phyloP scores from a whole-genome alignment of 2,888 invertebrate species.

The Caenorhabditis virilis region DNA sequence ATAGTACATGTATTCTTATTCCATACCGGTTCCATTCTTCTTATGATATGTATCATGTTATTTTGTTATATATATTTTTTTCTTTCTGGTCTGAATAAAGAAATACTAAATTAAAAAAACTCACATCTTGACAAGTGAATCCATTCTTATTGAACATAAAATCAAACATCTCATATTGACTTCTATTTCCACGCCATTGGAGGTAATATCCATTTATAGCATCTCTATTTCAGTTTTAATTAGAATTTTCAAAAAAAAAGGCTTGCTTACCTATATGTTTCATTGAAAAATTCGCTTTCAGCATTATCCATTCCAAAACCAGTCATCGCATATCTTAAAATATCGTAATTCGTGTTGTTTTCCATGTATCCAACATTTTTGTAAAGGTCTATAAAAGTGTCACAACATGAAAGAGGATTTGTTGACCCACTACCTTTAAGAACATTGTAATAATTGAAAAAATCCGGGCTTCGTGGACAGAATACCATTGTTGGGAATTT shows the following conservation, averaged over 20 bases:
- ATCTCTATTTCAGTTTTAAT: too few species aligned
- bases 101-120: too few species aligned
- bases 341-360: conserved; percentile 22
- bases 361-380: conserved; percentile 27
- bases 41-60: too few species aligned
- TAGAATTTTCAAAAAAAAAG: conserved; percentile 5
- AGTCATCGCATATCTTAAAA: conserved; percentile 33
- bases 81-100: too few species aligned
- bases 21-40: too few species aligned
- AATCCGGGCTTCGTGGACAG: conserved; percentile 43
- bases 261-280: conserved; percentile 21
- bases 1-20: too few species aligned
- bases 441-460: conserved; percentile 39
- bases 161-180: conserved; percentile 41
- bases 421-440: conserved; percentile 20
- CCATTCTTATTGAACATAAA: conserved; percentile 37
- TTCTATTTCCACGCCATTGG: conserved; percentile 33
- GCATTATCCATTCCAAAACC: conserved; percentile 34
- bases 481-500: conserved; percentile 44
- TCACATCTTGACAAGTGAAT: conserved; percentile 26
- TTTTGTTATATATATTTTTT: too few species aligned
- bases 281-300: conserved; percentile 19
- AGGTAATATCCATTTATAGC: conserved; percentile 12
- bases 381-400: conserved; percentile 48
- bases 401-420: not conserved